These are phyloP conservation scores for Glossosoma conforme DNA, from an alignment of 1,140 invertebrate species.

Conservation along the genomic window DNA sequence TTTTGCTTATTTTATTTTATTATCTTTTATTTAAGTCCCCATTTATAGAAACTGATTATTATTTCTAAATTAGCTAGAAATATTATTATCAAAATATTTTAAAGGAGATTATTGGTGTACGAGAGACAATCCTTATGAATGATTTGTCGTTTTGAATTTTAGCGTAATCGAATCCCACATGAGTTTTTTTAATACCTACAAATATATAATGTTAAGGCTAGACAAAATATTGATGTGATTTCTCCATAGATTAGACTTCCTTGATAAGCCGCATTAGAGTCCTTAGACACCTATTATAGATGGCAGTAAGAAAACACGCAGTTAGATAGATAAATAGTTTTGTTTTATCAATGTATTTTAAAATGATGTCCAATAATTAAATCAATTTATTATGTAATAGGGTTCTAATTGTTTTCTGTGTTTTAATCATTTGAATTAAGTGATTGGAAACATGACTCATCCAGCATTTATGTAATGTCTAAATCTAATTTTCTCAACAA, in stretches of 20 bases:
- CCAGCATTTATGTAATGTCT: too few species aligned
- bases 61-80: neutral
- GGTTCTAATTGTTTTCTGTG: too few species aligned
- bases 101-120: conserved; percentile 17
- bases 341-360: conserved; percentile 23
- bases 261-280: conserved; percentile 23
- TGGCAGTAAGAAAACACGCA: neutral
- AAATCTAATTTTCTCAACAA: too few species aligned
- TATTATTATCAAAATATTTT: neutral
- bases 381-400: too few species aligned
- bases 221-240: conserved; percentile 30
- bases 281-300: conserved; percentile 27
- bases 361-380: conserved; percentile 14
- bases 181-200: conserved; percentile 7
- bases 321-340: conserved; percentile 9
- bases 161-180: conserved; percentile 1
- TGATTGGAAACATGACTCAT: too few species aligned
- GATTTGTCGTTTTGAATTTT: conserved; percentile 8
- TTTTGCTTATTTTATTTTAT: too few species aligned
- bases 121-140: conserved; percentile 27
- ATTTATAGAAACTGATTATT: too few species aligned
- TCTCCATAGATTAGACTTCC: conserved; percentile 25
- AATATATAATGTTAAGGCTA: conserved; percentile 25
- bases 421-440: too few species aligned
- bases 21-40: too few species aligned